Evolutionary conservation across 2,888 invertebrate genomes (phyloP), one percentile per base, ranked within the genome.

Genomic region (Andrena chrysosceles): DNA sequence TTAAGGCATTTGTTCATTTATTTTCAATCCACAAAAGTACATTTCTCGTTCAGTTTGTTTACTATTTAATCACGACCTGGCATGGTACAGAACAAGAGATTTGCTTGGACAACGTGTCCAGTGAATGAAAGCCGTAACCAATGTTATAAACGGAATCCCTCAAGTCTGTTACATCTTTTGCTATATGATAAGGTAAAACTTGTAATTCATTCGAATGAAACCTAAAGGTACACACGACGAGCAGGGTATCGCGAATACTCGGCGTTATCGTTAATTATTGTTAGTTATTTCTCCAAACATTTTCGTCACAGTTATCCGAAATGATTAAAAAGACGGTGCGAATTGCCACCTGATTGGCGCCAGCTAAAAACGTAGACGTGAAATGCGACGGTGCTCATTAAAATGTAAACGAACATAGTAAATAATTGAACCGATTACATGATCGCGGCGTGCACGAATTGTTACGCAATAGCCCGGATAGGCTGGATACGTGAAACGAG

Each of bases 351-450:
- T 56, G 23, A 56, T 56, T 56, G 8, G 13, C 10, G 20, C 5
- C 10, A 56, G 20, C 54, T 54, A 10, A 7, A 54, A 54, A 2
- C 20, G 42, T 13, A 42, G 42, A 26, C 33, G 0, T 49, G 52
- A 71, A 75, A 60, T 16, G 33, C n/a, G 33, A 26, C 16, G 31
- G 6, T 49, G 48, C 7, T 10, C 16, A 20, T 67, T 73, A 10
- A 29, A 20, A 56, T 20, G 20, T 29, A 20, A 29, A 16, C 10
- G 33, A 33, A 35, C 67, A 52, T 71, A 42, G 48, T 20, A 62
- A 75, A 52, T 71, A 52, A 71, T 75, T 52, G 75, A 33, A 20
- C 71, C 60, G 29, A 71, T 75, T 75, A 42, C 2, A 62, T 35
- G 75, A 62, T 60, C 52, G 49, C 20, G 20, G 35, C 29, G 72